Percentiles rank a stretch among this genome's conserved stretches.
These are phyloP conservation scores for Melanostigma gelatinosum DNA, from an alignment of 2,113 vertebrate species.

Conservation along the genomic window DNA sequence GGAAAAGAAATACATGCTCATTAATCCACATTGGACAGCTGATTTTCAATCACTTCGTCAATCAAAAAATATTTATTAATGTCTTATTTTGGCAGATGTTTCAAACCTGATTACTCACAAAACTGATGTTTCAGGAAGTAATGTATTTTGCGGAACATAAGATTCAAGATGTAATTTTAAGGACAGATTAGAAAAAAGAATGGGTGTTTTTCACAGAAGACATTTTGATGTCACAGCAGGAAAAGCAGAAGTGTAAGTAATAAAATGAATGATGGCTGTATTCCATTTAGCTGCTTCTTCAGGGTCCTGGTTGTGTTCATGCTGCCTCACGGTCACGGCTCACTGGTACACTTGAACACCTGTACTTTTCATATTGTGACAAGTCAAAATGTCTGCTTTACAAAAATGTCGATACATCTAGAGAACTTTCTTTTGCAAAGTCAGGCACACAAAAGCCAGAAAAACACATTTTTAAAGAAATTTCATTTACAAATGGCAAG, in stretches of 20 bases:
- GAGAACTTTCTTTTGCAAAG: neutral
- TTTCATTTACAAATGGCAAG: conserved; percentile 50
- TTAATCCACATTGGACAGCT: neutral
- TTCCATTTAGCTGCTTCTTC: neutral
- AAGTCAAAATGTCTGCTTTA: neutral
- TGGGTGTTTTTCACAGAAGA: neutral
- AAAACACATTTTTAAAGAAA: neutral
- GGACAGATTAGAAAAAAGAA: neutral
- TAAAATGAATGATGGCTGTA: neutral
- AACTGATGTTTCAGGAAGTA: neutral
- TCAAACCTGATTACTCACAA: neutral
- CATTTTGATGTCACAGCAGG: neutral
- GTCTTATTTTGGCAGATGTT: neutral
- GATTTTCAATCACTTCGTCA: neutral
- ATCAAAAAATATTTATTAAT: neutral
- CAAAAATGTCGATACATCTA: neutral
- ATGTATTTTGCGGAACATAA: neutral
- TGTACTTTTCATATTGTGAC: neutral
- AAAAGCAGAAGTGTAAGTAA: neutral
- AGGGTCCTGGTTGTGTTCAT: neutral
- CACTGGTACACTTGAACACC: neutral
- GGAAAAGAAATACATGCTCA: neutral
- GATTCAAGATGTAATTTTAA: neutral
- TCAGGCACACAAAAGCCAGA: neutral
- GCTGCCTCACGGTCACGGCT: neutral